These are phyloP conservation scores for Monomorium pharaonis DNA, from an alignment of 1,140 invertebrate genomes.

Conservation along the genomic window DNA sequence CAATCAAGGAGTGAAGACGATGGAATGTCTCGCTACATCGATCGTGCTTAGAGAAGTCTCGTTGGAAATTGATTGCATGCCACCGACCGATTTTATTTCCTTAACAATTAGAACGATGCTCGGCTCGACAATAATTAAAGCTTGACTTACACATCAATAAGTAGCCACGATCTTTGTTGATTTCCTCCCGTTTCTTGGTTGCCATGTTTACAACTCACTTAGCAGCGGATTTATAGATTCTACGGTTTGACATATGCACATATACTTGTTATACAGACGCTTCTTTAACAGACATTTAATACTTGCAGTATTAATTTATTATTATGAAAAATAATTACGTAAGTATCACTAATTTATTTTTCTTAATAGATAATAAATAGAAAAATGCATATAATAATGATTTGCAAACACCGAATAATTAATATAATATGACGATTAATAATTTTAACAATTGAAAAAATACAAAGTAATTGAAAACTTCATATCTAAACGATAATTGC, in stretches of 20 bases:
- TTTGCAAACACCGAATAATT: background rate
- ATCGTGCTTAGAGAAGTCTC: background rate
- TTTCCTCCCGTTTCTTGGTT: background rate
- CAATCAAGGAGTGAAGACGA: background rate
- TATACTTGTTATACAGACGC: no score
- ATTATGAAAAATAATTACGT: background rate
- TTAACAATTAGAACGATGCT: conserved; percentile 7
- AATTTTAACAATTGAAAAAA: background rate
- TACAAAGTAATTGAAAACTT: background rate
- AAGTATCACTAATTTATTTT: background rate
- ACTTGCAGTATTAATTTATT: no score
- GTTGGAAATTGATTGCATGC: conserved; percentile 20
- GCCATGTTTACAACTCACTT: conserved; percentile 1
- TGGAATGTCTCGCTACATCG: background rate
- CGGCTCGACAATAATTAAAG: conserved; percentile 28
- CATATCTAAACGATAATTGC: background rate
- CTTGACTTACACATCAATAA: conserved; percentile 34
- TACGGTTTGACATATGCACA: background rate
- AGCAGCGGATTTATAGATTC: background rate
- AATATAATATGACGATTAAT: background rate
- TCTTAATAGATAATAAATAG: background rate
- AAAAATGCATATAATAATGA: background rate
- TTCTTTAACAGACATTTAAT: no score
- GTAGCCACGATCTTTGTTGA: conserved; percentile 28
- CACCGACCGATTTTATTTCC: background rate